phyloP scores from a whole-genome alignment of 2,888 invertebrate species.

The Metallyticus violacea region DNA sequence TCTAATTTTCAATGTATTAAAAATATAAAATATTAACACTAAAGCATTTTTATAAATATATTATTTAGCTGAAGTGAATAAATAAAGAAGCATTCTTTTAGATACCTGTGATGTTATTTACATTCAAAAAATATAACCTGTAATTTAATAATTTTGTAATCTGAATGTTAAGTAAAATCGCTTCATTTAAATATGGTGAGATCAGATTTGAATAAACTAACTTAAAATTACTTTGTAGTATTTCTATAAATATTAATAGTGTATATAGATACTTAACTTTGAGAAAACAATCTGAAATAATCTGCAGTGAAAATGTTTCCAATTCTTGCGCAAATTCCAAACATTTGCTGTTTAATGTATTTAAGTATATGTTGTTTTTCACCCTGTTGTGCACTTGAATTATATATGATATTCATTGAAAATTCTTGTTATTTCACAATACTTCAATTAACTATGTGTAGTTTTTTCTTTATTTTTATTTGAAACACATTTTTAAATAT shows the following conservation, averaged over 20 bases:
- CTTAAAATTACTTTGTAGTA: neutral
- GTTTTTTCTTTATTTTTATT: neutral
- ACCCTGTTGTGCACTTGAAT: neutral
- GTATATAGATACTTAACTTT: neutral
- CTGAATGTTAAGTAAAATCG: too few species aligned
- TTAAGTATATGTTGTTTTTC: neutral
- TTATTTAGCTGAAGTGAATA: too few species aligned
- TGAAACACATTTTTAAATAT: neutral
- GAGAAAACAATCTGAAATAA: neutral
- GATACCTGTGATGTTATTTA: too few species aligned
- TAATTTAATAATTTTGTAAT: too few species aligned
- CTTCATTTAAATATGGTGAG: too few species aligned
- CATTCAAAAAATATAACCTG: too few species aligned
- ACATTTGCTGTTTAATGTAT: neutral
- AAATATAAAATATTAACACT: too few species aligned
- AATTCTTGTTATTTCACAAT: neutral
- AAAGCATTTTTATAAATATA: too few species aligned
- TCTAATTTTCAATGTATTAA: too few species aligned
- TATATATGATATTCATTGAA: neutral
- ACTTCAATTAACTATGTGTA: neutral
- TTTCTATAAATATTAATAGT: neutral
- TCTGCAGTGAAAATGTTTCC: neutral
- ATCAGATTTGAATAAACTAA: neutral
- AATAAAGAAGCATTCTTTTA: too few species aligned
- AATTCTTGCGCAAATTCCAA: neutral